phyloP scores from a whole-genome alignment of 2,113 vertebrate species.

The Nyctibius bracteatus region DNA sequence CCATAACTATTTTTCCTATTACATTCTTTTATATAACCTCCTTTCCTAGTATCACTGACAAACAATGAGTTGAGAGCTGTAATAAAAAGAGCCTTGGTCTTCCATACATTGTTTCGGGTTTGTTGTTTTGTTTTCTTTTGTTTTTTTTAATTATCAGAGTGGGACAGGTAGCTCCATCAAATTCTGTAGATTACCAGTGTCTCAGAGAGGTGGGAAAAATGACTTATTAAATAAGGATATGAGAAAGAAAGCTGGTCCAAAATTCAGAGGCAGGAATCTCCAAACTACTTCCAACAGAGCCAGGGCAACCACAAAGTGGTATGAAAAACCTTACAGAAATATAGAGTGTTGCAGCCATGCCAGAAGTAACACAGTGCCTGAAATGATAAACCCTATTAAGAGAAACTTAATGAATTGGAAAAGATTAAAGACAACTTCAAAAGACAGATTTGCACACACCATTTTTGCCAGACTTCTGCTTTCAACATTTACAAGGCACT shows the following conservation, averaged over 20 bases:
- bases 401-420: background rate
- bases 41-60: background rate
- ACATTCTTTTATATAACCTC: background rate
- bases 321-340: background rate
- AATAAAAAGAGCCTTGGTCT: background rate
- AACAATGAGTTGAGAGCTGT: background rate
- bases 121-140: too few species aligned
- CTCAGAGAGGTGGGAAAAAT: rapidly evolving
- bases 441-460: background rate
- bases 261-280: background rate
- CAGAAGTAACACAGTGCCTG: background rate
- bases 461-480: background rate
- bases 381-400: background rate
- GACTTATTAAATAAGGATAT: background rate
- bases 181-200: background rate
- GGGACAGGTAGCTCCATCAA: background rate
- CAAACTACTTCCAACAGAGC: background rate
- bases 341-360: background rate
- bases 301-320: background rate
- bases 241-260: background rate
- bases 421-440: background rate
- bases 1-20: background rate
- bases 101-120: background rate
- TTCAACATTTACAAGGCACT: background rate
- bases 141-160: too few species aligned